These are phyloP conservation scores for Neosalanx taihuensis DNA, from an alignment of 2,797 vertebrate species.

Conservation along the genomic window DNA sequence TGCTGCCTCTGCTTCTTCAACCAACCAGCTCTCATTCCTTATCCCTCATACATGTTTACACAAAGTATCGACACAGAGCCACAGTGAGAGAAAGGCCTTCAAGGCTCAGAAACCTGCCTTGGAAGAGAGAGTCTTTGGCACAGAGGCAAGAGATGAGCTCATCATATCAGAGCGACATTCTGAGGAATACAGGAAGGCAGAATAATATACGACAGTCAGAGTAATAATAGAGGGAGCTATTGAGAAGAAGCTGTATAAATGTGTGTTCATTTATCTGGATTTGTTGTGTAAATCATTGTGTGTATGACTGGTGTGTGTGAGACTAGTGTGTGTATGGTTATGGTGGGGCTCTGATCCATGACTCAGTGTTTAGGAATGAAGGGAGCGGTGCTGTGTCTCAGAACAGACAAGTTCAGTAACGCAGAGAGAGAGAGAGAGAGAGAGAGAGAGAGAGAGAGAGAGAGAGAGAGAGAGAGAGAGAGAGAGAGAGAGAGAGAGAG, in stretches of 20 bases:
- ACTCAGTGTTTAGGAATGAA: conserved; percentile 77
- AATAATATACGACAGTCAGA: too few relatives aligned
- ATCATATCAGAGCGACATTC: background rate
- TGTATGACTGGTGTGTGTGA: conserved; percentile 27
- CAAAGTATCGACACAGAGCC: too few relatives aligned
- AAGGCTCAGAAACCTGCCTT: conserved; percentile 47
- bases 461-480: conserved; percentile 35
- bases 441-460: conserved; percentile 40
- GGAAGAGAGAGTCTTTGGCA: conserved; percentile 33
- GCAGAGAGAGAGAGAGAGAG: conserved; percentile 40
- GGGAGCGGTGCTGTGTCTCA: conserved; percentile 70
- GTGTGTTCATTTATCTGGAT: conserved; percentile 32
- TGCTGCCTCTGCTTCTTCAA: too few relatives aligned
- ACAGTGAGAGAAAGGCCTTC: background rate
- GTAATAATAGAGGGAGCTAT: background rate
- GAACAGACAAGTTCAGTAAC: conserved; percentile 58
- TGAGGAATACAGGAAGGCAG: background rate
- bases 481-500: conserved; percentile 41
- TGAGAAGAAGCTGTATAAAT: background rate
- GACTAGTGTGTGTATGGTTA: conserved; percentile 29
- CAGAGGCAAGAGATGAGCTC: conserved; percentile 28
- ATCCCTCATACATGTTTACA: too few relatives aligned
- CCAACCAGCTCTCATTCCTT: too few relatives aligned
- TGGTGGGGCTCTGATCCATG: conserved; percentile 69
- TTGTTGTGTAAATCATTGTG: conserved; percentile 30